These are phyloP conservation scores for Psix sp. DNA, from an alignment of 1,140 invertebrate genomes.

Conservation along the genomic window DNA sequence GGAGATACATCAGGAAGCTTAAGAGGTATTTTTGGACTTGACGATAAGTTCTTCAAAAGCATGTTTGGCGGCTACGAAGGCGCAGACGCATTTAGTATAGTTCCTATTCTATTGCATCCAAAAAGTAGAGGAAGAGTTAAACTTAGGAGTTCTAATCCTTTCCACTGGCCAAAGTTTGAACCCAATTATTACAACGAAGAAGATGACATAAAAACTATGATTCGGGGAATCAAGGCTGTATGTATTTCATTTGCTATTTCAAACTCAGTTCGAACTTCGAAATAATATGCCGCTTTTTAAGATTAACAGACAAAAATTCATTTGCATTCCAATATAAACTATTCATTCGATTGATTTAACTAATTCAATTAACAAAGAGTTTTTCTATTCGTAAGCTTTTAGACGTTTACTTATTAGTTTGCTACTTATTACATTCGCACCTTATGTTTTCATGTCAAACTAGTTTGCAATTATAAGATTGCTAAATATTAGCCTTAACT, in stretches of 20 bases:
- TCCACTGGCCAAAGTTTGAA: conserved; percentile 84
- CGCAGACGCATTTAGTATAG: conserved; percentile 80
- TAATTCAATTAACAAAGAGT: too few species aligned
- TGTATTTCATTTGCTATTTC: conserved; percentile 3
- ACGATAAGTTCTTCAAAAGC: conserved; percentile 79
- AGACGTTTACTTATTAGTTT: too few species aligned
- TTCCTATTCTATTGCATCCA: conserved; percentile 84
- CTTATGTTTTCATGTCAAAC: too few species aligned
- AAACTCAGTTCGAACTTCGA: neutral
- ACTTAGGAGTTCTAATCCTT: conserved; percentile 83
- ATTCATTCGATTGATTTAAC: too few species aligned
- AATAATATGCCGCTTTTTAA: too few species aligned
- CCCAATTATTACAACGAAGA: conserved; percentile 86
- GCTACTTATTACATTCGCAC: too few species aligned
- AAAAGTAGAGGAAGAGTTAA: conserved; percentile 84
- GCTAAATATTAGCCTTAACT: too few species aligned
- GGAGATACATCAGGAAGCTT: conserved; percentile 84
- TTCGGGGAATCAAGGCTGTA: conserved; percentile 82
- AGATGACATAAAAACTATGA: conserved; percentile 82
- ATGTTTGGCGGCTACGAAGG: conserved; percentile 78
- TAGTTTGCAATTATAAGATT: too few species aligned
- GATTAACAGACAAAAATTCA: too few species aligned
- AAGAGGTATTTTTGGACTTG: conserved; percentile 80
- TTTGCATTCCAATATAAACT: too few species aligned
- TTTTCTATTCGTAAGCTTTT: too few species aligned